Base-by-base conservation (phyloP, 2,113 vertebrate species). In the Acanthisitta chloris region DNA sequence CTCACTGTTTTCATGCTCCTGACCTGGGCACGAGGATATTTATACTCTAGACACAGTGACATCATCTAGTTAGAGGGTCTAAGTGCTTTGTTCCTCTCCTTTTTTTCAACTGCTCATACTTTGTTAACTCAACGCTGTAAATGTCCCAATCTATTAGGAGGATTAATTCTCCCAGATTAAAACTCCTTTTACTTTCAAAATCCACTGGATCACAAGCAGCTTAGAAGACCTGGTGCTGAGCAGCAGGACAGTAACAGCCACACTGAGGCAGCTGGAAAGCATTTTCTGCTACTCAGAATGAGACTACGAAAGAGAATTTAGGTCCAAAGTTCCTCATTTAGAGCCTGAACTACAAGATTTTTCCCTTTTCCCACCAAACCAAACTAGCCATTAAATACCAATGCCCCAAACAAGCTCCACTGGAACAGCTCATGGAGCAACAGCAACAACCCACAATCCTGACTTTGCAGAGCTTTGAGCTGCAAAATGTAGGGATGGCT, bases 41-140 rank as follows among this genome's bases (percentile, higher is more conserved):
- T 14, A 19, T 43, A 6, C 49, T 29, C 33, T 15, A 8, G 13
- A 34, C 43, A 4, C 1, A 7, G 42, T 17, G 36, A 26, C 20
- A 62, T 2, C 49, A 14, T 1, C 23, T 0, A 51, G 45, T 36
- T 45, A 2, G 8, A 3, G 2, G 29, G 20, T 12, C 2, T 7
- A 48, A 9, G 20, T 3, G 14, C 61, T 52, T 23, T 6, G 9
- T 14, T 43, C 31, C 29, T 8, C 23, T 10, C 8, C 14, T 15
- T 8, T 31, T 12, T 42, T 33, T 13, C 10, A 38, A 17, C 23
- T 14, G 18, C 40, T 51, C 71, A 29, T 28, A 57, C 11, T 34
- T 76, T 7, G 14, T 82, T 78, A 61, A 38, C 31, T 67, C 46
- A 5, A 31, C 49, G 23, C 5, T 36, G 5, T 23, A 66, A 52